A percentile compares a stretch with the other conserved stretches of the same genome.
phyloP scores from a whole-genome alignment of 2,113 vertebrate genomes.

The Hymenochirus boettgeri region DNA sequence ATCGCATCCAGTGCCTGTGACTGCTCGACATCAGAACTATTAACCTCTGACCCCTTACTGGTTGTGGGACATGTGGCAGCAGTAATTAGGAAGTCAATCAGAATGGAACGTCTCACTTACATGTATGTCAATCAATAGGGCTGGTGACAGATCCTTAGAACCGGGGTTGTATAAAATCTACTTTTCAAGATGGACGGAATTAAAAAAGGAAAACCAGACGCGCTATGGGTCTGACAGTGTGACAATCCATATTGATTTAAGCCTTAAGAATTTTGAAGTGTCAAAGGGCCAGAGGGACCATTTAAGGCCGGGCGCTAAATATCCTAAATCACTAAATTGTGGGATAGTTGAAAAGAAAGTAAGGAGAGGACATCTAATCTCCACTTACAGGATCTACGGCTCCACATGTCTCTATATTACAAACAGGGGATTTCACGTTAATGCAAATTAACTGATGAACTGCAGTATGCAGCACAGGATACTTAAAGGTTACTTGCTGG shows the following conservation, averaged over 20 bases:
- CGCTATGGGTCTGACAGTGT: conserved; percentile 60
- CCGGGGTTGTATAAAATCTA: conserved; percentile 76
- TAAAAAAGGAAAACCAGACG: conserved; percentile 51
- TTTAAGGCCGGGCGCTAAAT: conserved; percentile 64
- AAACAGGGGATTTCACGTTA: not conserved
- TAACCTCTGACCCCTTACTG: conserved; percentile 86
- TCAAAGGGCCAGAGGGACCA: conserved; percentile 60
- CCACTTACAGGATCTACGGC: not conserved
- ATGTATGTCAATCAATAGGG: conserved; percentile 79
- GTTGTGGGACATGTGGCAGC: conserved; percentile 83
- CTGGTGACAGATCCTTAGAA: conserved; percentile 85
- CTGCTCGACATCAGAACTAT: conserved; percentile 83
- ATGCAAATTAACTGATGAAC: not conserved
- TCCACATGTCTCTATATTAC: not conserved
- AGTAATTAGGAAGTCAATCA: conserved; percentile 98
- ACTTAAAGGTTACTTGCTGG: too few species aligned
- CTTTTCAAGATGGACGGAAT: conserved; percentile 46
- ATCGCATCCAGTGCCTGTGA: conserved; percentile 62
- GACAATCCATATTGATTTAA: conserved; percentile 79
- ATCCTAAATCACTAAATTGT: conserved; percentile 62
- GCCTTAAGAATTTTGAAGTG: conserved; percentile 71
- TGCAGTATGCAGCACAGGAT: not conserved
- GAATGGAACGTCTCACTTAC: conserved; percentile 89
- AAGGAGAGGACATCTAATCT: not conserved
- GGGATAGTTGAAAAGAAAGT: not conserved